Evolutionary conservation across 1,140 invertebrate genomes (phyloP), one percentile per base, ranked within the genome.

Genomic region (Nephotettix cincticeps): DNA sequence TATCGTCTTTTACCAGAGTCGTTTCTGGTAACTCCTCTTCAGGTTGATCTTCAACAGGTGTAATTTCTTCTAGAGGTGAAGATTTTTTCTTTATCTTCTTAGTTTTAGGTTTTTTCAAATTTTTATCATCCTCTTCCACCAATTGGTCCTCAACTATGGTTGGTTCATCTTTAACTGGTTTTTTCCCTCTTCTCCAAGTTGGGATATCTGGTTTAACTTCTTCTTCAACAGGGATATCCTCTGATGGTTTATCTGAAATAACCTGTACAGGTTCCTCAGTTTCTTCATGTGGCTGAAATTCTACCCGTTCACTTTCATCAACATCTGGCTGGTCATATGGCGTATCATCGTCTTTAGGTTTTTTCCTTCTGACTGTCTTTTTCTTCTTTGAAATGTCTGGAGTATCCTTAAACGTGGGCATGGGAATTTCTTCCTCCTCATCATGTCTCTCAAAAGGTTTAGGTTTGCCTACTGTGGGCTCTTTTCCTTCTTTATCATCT

Each of bases 1-100:
- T 68, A 74, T 71, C 14, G 71, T 64, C 71, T 65, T 75, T 76
- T 76, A 77, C 72, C 75, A 74, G 71, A 63, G 72, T 45, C n/a
- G 64, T 68, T 19, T 68, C 66, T 13, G 64, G 30, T 56, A 78
- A 74, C 51, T 81, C 75, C 6, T 61, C 14, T 67, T 32, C 23
- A 1, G 65, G 11, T 69, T 74, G 73, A 77, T 75, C 51, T 19
- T 43, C 47, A 56, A 70, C 28, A 27, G 68, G 3, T 14, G 27
- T 43, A 36, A 17, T 27, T 47, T 51, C 1, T 51, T 29, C 40
- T 6, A 65, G 68, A 29, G 65, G 68, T 25, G 25, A 27, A 27
- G 3, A 3, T 63, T 23, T 30, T 3, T 43, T 30, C 54, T 45
- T 28, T 68, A 25, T 14, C 43, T 65, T 29, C 32, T 70, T 43